These are phyloP conservation scores for Malurus leucopterus DNA, from an alignment of 2,797 vertebrate species.

Conservation along the genomic window DNA sequence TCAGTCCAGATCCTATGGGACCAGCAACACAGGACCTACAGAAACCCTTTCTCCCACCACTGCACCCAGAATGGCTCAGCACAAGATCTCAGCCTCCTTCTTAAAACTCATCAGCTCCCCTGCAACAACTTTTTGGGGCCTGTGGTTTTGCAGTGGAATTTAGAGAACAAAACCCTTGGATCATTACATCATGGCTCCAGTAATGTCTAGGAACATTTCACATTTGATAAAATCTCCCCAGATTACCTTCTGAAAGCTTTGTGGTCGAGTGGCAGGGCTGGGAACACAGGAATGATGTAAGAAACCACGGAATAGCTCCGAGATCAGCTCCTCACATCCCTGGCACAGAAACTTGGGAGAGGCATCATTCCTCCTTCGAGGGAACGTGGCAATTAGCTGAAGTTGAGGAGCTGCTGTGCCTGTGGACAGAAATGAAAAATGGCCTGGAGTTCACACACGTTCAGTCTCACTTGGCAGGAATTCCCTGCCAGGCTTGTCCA, in stretches of 20 bases:
- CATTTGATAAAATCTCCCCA: slow-evolving; percentile 48
- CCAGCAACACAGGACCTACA: background rate
- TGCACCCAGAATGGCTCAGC: background rate
- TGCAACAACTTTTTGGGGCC: background rate
- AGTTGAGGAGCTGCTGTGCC: background rate
- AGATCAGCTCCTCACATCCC: background rate
- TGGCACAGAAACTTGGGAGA: background rate
- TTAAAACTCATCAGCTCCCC: background rate
- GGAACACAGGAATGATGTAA: slow-evolving; percentile 22
- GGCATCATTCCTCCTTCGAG: background rate
- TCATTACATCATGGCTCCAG: slow-evolving; percentile 53
- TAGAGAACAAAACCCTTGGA: slow-evolving; percentile 30
- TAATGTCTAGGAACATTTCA: slow-evolving; percentile 40
- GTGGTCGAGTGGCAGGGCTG: background rate
- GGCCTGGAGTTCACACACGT: background rate
- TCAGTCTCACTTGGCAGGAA: background rate
- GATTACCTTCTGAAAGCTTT: slow-evolving; percentile 54
- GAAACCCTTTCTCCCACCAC: background rate
- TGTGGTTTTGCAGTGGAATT: slow-evolving; percentile 47
- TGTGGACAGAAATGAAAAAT: background rate
- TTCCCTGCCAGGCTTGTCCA: background rate
- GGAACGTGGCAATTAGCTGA: background rate
- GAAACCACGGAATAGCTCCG: slow-evolving; percentile 29
- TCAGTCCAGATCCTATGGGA: background rate
- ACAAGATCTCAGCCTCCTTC: background rate